Base-by-base conservation (phyloP, 2,888 invertebrate species). In the Chaitophorus viminalis region DNA sequence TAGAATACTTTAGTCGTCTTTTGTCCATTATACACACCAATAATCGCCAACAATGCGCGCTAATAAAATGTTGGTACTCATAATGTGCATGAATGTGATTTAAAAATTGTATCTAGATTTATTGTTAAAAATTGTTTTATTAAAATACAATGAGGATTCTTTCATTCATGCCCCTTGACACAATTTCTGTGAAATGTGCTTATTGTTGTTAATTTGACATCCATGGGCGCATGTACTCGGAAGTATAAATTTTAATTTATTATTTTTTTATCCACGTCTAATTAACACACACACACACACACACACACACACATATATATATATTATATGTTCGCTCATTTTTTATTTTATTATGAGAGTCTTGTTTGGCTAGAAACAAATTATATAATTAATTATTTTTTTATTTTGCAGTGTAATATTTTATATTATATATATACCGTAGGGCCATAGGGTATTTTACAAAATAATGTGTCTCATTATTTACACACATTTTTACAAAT, bases 121-220 rank as follows among this genome's bases (percentile, higher is more conserved):
- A 68, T 39, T 65, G 21, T 81, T 39, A 36, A 65, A 68, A 39
- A 79, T 29, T 29, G 39, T 39, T 39, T 68, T 29, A 31, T 70
- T 17, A 52, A 46, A 72, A 70, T 14, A 52, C 46, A 17, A 72
- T 29, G 33, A 21, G 29, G 46, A 52, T n/a, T 81, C 68, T 60
- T 81, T 68, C 68, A 68, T 81, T 21, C 25, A 52, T 82, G 54
- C 72, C 33, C 52, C 82, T 72, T 72, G 33, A 82, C 54, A 72
- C 70, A 46, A 82, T 82, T 82, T 70, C 52, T 54, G 8, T 33
- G 72, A 82, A 82, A 68, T 68, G 82, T 52, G 72, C 11, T 72
- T 72, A 33, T 72, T 72, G 33, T 52, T 70, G 72, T 33, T 33
- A 72, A 72, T 70, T 72, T 72, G 81, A 81, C 68, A 68, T 81